These are phyloP conservation scores for Pyrgus malvae DNA, from an alignment of 2,888 invertebrate genomes.

Conservation along the genomic window DNA sequence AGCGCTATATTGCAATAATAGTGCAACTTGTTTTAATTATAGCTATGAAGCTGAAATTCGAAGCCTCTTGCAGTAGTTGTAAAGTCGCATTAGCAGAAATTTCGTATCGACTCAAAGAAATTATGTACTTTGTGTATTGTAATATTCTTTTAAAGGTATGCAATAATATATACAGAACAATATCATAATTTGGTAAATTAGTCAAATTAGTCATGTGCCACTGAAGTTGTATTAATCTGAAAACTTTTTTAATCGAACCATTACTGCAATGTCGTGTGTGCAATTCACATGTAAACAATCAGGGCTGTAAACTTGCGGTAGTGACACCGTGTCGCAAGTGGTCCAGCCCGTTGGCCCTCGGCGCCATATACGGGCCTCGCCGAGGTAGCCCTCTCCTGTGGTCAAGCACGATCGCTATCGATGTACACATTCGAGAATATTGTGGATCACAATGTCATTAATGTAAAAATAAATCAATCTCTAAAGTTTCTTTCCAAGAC, in stretches of 20 bases:
- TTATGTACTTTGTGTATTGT: no score
- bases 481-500: no score
- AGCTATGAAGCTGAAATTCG: background rate
- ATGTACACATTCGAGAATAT: conserved; percentile 5
- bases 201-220: no score
- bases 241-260: no score
- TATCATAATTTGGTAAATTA: no score
- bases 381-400: conserved; percentile 52
- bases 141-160: no score
- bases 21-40: background rate
- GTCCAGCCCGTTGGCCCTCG: conserved; percentile 59
- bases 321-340: conserved; percentile 42
- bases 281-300: conserved; percentile 12
- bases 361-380: conserved; percentile 61
- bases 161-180: no score
- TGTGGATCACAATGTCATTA: background rate
- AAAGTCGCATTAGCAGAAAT: background rate
- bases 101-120: no score
- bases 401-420: conserved; percentile 11
- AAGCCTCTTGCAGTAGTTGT: background rate
- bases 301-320: conserved; percentile 11
- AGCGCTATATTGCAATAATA: background rate
- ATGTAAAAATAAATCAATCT: background rate
- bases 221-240: no score
- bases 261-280: conserved; percentile 20